These are phyloP conservation scores for Epistrophe grossulariae DNA, from an alignment of 2,888 invertebrate genomes.

Conservation along the genomic window DNA sequence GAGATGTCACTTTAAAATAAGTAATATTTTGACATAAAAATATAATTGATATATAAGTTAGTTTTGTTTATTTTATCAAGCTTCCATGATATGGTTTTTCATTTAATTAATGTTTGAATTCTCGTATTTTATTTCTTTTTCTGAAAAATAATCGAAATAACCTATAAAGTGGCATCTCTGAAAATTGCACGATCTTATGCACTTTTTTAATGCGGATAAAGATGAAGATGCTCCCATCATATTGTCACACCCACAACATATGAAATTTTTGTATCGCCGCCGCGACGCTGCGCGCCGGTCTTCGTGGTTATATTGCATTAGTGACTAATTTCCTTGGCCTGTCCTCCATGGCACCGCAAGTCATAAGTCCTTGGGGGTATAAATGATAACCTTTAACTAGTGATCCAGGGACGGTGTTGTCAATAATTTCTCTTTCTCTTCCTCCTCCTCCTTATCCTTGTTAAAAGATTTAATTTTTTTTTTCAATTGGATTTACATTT, in stretches of 20 bases:
- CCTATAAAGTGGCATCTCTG: constrained; percentile 18
- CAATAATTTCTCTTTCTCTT: constrained; percentile 50
- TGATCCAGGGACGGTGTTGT: constrained; percentile 67
- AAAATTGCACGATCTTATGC: constrained; percentile 10
- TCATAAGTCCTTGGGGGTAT: constrained; percentile 62
- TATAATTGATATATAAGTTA: too few relatives aligned
- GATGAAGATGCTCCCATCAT: constrained; percentile 49
- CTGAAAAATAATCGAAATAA: neutral
- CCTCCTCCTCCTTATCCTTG: neutral
- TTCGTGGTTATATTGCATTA: constrained; percentile 42
- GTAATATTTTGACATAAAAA: too few relatives aligned
- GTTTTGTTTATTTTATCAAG: too few relatives aligned
- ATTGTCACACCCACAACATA: constrained; percentile 72
- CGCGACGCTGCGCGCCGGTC: too few relatives aligned
- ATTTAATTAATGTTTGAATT: too few relatives aligned
- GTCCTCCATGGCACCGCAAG: constrained; percentile 50
- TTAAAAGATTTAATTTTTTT: constrained; percentile 45
- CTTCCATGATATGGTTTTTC: too few relatives aligned
- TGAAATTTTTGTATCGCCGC: constrained; percentile 23
- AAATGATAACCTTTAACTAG: constrained; percentile 71
- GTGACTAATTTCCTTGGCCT: constrained; percentile 73
- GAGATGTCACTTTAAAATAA: too few relatives aligned
- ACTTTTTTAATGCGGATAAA: constrained; percentile 1
- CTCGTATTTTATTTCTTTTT: too few relatives aligned
- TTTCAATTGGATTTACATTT: constrained; percentile 54